phyloP scores from a whole-genome alignment of 2,797 vertebrate species.

The Arnoldichthys spilopterus region DNA sequence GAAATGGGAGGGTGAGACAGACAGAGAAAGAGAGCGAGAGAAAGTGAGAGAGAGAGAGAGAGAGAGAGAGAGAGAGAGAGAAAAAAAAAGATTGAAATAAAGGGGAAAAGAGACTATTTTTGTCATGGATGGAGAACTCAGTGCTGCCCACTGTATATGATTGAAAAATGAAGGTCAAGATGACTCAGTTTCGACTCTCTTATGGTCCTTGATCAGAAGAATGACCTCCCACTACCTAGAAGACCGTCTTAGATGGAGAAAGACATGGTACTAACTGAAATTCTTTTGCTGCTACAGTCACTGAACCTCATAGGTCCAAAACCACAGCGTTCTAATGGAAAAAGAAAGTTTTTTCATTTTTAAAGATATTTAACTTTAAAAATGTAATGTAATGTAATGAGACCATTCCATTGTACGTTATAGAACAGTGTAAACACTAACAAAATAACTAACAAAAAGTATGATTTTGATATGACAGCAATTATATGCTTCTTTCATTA shows the following conservation, averaged over 20 bases:
- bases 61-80: not conserved
- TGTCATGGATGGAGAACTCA: slow-evolving; percentile 13
- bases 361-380: too few relatives aligned
- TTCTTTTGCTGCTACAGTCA: too few relatives aligned
- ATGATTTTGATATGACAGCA: too few relatives aligned
- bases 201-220: slow-evolving; percentile 20
- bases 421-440: too few relatives aligned
- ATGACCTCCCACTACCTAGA: slow-evolving; percentile 10
- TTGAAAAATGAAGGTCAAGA: slow-evolving; percentile 44
- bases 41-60: not conserved
- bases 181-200: slow-evolving; percentile 43
- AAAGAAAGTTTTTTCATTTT: too few relatives aligned
- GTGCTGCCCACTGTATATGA: slow-evolving; percentile 31
- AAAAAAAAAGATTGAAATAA: slow-evolving; percentile 24
- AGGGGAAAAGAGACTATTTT: not conserved
- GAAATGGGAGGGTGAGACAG: not conserved
- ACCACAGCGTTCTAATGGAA: too few relatives aligned
- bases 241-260: not conserved
- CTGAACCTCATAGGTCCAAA: too few relatives aligned
- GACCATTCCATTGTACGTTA: too few relatives aligned
- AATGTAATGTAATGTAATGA: too few relatives aligned
- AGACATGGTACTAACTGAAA: not conserved
- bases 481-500: too few relatives aligned
- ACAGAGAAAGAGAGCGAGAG: not conserved
- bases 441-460: too few relatives aligned